Evolutionary conservation across 2,113 vertebrate species (phyloP), one percentile per base, ranked within the genome.

Genomic region (Alexandromys fortis): DNA sequence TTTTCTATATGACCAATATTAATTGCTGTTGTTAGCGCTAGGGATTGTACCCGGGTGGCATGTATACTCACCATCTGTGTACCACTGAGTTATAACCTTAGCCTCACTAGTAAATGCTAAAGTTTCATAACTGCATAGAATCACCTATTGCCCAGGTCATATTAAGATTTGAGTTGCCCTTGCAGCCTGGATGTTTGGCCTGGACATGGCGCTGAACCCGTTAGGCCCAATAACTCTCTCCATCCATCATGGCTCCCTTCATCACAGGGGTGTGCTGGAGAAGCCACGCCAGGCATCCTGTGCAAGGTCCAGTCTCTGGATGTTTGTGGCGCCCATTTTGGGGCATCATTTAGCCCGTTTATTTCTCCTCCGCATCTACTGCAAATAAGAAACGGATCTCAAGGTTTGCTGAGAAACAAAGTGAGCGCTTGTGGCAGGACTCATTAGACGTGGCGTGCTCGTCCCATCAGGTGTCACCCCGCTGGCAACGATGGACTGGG

Each of bases 61-160:
- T 42, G 45, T 3, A 21, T 28, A 14, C 13, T 11, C 14, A 14
- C 22, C 26, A 35, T 63, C 17, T 33, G 42, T 73, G 10, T 45
- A 47, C 67, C 38, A 16, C 17, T 21, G 76, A 87, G 73, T 38
- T 78, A 17, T 30, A 70, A 5, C 73, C 61, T 35, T 49, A 78
- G 10, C 47, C 19, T 35, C 73, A 21, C 22, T 75, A 19, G 63
- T 85, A 86, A 76, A 75, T 94, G 55, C 81, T 82, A 21, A 83
- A 86, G 81, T 47, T 38, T 63, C 55, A 55, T 73, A 86, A 78
- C 77, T 94, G 77, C 21, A 49, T 86, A 86, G 68, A 92, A 49
- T 91, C 45, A 70, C 45, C 52, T 86, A 1, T 91, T 94, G 47
- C 17, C 42, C 22, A 52, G 26, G 63, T 52, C 47, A 10, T 47